phyloP scores from a whole-genome alignment of 2,797 vertebrate genomes.

The Nyctibius grandis region DNA sequence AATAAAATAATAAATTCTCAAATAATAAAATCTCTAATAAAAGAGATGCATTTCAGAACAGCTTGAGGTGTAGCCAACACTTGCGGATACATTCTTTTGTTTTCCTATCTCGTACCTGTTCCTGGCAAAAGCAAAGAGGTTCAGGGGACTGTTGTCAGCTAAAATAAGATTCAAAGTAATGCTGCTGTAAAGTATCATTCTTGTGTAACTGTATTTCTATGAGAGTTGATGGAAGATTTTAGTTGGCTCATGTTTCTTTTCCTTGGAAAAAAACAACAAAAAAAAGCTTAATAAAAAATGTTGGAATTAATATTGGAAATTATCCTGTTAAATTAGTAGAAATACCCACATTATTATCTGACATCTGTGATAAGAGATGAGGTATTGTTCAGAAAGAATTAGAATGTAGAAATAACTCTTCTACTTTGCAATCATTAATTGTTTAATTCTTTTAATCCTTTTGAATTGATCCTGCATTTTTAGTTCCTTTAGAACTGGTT shows the following conservation, averaged over 20 bases:
- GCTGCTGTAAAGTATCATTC: background rate
- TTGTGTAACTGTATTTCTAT: background rate
- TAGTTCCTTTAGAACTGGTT: background rate
- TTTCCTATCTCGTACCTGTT: background rate
- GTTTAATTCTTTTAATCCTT: background rate
- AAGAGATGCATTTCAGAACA: background rate
- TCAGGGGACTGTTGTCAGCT: background rate
- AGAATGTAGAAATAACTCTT: background rate
- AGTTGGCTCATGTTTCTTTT: background rate
- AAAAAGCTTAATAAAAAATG: background rate
- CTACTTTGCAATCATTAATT: background rate
- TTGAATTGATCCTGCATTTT: background rate
- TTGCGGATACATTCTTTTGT: background rate
- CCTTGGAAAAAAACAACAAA: background rate
- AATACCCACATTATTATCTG: background rate
- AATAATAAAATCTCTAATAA: background rate
- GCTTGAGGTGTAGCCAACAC: background rate
- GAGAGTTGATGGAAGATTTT: background rate
- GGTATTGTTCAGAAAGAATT: background rate
- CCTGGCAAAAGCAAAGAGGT: background rate
- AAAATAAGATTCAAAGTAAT: background rate
- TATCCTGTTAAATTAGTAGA: background rate
- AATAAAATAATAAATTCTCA: background rate
- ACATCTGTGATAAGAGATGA: background rate
- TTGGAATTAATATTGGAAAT: background rate